A percentile compares a stretch with the other conserved stretches of the same genome.
These are phyloP conservation scores for Aphrophora alni DNA, from an alignment of 2,888 invertebrate genomes.

Conservation along the genomic window DNA sequence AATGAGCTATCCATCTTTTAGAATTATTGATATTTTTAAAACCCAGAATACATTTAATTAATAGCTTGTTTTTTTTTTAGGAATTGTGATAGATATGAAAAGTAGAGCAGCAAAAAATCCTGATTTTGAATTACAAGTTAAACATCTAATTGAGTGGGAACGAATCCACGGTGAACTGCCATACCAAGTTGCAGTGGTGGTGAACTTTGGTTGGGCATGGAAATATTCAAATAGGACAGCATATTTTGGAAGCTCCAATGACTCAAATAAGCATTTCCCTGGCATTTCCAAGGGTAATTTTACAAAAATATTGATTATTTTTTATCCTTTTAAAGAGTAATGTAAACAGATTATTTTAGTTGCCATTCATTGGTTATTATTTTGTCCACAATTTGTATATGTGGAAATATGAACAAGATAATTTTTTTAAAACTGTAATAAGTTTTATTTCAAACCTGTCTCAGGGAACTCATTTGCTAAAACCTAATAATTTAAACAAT, in stretches of 20 bases:
- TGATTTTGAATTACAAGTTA: constrained; percentile 43
- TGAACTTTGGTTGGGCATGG: constrained; percentile 50
- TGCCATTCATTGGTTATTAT: too few species aligned
- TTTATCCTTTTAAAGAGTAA: neutral
- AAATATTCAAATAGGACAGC: constrained; percentile 40
- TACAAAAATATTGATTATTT: neutral
- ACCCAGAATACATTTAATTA: too few species aligned
- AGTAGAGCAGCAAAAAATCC: constrained; percentile 41
- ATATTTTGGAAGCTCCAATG: constrained; percentile 38
- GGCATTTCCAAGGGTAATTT: constrained; percentile 40
- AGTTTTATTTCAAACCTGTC: too few species aligned
- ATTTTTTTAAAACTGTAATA: neutral
- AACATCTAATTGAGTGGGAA: constrained; percentile 48
- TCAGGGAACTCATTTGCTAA: too few species aligned
- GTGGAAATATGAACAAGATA: neutral
- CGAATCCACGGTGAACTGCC: constrained; percentile 46
- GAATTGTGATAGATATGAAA: constrained; percentile 45
- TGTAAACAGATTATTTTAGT: too few species aligned
- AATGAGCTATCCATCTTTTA: too few species aligned
- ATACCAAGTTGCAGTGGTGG: constrained; percentile 44
- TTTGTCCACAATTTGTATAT: too few species aligned
- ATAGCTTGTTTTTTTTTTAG: constrained; percentile 40
- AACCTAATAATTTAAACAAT: too few species aligned
- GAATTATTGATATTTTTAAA: too few species aligned
- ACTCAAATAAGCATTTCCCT: constrained; percentile 37